These are phyloP conservation scores for Phainopepla nitens DNA, from an alignment of 2,113 vertebrate genomes.

Conservation along the genomic window DNA sequence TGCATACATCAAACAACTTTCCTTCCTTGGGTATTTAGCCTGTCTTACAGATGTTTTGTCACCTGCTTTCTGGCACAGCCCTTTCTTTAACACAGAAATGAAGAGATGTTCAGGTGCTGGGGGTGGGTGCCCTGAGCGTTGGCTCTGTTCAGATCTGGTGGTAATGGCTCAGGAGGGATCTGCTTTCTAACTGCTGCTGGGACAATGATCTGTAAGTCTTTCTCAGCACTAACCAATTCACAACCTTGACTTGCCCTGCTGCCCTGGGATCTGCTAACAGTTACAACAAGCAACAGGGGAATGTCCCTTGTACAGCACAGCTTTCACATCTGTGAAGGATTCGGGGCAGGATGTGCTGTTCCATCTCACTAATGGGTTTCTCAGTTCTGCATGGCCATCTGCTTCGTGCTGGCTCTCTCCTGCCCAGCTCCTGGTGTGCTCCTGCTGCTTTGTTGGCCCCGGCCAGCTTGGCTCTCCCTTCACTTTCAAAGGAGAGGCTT, in stretches of 20 bases:
- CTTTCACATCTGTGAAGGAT: background rate
- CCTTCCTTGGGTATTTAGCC: background rate
- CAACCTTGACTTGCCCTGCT: background rate
- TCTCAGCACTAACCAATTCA: background rate
- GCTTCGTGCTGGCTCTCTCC: background rate
- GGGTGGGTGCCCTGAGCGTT: background rate
- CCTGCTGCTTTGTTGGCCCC: background rate
- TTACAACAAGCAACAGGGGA: background rate
- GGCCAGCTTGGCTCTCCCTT: background rate
- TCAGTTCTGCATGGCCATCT: constrained; percentile 48
- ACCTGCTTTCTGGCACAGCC: background rate
- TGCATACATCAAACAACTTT: background rate
- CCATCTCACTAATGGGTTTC: background rate
- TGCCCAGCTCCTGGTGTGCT: background rate
- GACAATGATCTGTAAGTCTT: background rate
- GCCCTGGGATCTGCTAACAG: background rate
- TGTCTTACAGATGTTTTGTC: background rate
- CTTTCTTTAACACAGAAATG: background rate
- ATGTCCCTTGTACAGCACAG: background rate
- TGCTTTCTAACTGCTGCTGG: background rate
- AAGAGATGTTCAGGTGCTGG: background rate
- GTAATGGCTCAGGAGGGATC: background rate
- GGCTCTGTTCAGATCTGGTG: background rate
- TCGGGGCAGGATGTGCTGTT: background rate
- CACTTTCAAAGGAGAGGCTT: background rate